Percentiles rank a stretch among this genome's conserved stretches.
Conservation (phyloP, 2,797 vertebrate species). For the Myotis myotis region DNA sequence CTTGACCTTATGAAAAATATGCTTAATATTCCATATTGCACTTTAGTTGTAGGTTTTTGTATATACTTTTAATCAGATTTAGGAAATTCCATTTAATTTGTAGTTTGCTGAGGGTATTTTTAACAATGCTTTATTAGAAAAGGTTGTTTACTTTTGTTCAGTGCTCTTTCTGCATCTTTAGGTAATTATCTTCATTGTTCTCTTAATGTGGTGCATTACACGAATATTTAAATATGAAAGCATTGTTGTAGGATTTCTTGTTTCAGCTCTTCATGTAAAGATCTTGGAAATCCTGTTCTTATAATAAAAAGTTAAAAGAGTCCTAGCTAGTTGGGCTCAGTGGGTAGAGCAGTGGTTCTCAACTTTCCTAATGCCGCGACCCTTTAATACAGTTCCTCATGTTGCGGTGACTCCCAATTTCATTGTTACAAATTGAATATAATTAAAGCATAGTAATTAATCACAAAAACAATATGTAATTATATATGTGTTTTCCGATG, state of each 20-base stretch:
- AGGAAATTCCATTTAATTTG: neutral
- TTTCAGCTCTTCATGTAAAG: neutral
- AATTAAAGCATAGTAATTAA: too few relatives aligned
- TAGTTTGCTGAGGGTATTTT: neutral
- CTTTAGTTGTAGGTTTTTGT: neutral
- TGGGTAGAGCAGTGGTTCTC: too few relatives aligned
- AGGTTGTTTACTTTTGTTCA: neutral
- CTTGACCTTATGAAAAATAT: neutral
- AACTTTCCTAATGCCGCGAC: too few relatives aligned
- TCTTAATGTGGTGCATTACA: neutral
- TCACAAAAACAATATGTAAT: too few relatives aligned
- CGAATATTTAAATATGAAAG: neutral
- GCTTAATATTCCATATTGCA: neutral
- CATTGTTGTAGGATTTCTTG: neutral
- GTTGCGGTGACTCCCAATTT: too few relatives aligned
- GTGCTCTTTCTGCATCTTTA: neutral
- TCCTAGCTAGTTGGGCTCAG: too few relatives aligned
- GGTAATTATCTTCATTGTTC: neutral
- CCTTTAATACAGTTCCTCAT: too few relatives aligned
- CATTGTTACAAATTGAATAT: too few relatives aligned
- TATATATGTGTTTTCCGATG: too few relatives aligned
- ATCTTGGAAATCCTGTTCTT: neutral
- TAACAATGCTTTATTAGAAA: neutral
- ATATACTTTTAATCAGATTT: neutral
- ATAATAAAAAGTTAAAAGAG: neutral